phyloP scores from a whole-genome alignment of 2,797 vertebrate species.

The Lagothrix lagotricha region DNA sequence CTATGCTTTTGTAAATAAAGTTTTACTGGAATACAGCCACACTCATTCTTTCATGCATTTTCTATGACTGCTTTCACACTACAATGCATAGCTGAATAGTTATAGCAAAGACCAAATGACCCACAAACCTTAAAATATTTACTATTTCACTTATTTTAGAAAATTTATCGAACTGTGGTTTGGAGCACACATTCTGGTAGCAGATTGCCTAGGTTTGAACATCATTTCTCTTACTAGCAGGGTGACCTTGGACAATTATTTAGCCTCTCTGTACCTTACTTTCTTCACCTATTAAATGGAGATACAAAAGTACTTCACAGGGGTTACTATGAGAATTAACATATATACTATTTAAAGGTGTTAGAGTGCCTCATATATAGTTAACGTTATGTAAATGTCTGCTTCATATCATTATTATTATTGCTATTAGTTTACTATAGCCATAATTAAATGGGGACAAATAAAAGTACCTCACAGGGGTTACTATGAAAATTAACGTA shows the following conservation, averaged over 20 bases:
- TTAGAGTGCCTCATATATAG: not conserved
- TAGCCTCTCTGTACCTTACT: not conserved
- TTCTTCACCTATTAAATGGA: not conserved
- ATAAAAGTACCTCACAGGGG: not conserved
- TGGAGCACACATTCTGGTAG: not conserved
- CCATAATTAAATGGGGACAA: constrained; percentile 4
- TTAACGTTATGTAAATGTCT: not conserved
- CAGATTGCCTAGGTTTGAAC: not conserved
- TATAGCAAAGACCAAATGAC: not conserved
- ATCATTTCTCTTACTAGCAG: not conserved
- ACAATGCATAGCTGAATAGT: not conserved
- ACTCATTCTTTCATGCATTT: not conserved
- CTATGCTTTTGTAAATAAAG: not conserved
- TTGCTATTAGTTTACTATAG: not conserved
- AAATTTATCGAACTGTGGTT: not conserved
- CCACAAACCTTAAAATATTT: constrained; percentile 11
- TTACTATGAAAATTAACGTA: not conserved
- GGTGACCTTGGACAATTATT: not conserved
- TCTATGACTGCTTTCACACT: not conserved
- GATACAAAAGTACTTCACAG: not conserved
- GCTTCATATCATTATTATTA: not conserved
- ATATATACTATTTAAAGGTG: not conserved
- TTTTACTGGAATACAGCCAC: not conserved
- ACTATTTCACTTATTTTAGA: not conserved
- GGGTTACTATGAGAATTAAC: not conserved